Evolutionary conservation across 2,797 vertebrate species (phyloP), one percentile per base, ranked within the genome.

Genomic region (Coluber constrictor): DNA sequence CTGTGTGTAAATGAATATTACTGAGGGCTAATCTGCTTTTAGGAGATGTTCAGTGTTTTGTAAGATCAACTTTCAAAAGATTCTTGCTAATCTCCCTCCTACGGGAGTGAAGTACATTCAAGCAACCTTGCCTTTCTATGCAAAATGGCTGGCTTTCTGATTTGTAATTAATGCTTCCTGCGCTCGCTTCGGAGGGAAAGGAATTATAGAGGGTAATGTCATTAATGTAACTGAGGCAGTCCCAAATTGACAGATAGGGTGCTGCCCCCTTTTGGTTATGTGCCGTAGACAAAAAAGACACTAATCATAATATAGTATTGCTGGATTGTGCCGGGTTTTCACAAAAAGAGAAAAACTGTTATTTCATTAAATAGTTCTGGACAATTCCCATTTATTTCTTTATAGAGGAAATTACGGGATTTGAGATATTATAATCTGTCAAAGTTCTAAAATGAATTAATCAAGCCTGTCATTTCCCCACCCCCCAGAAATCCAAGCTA

Each of bases 401-500:
- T 11, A 27, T n/a, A 91, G 29, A 4, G 43, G 47, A 15, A 94
- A 83, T 90, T 87, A 91, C 32, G 61, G 90, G 59, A 93, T 89
- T 91, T 0, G 0, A 91, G 95, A 95, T 94, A 88, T 88, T 66
- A 94, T 95, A 96, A 94, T 83, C 92, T 96, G 95, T 95, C 88
- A 95, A 90, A 91, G 94, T 92, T 95, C 96, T 95, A 96, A 96
- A 97, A 96, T 93, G 93, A 97, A 96, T 96, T 92, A 96, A 93
- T 92, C 88, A 93, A 89, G 92, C 83, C 90, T 95, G n/a, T 13
- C 94, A 56, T 12, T 94, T 86, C 4, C 27, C 25, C 0, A 11
- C 90, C 90, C 2, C 18, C 70, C 0, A 51, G 88, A 93, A 61
- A 27, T 93, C 70, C 37, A 95, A 0, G 51, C 92, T 94, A 89